phyloP scores from a whole-genome alignment of 2,113 vertebrate species.

The Syngnathus typhle region DNA sequence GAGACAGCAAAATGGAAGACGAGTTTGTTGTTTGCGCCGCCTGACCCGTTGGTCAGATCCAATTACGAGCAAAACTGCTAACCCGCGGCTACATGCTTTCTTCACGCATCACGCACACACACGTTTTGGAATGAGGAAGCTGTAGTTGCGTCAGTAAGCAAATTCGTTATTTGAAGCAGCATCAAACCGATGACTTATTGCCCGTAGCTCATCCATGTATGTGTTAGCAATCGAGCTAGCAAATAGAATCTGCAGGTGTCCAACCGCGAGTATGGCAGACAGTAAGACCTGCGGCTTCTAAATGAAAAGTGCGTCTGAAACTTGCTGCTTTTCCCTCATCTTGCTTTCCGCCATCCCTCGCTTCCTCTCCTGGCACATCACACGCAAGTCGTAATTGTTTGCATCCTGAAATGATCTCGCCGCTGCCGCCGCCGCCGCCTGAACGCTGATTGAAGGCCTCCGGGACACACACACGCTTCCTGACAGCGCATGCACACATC shows the following conservation, averaged over 20 bases:
- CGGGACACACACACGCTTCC: slow-evolving; percentile 3
- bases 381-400: slow-evolving; percentile 18
- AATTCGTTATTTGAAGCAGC: neutral
- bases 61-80: slow-evolving; percentile 60
- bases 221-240: neutral
- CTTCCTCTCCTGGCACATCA: slow-evolving; percentile 27
- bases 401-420: slow-evolving; percentile 29
- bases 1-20: slow-evolving; percentile 13
- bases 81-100: slow-evolving; percentile 54
- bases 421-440: neutral
- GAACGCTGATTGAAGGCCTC: slow-evolving; percentile 28
- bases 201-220: neutral
- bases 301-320: no score
- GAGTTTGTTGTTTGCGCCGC: slow-evolving; percentile 43
- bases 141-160: neutral
- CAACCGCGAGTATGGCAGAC: no score
- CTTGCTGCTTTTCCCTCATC: neutral
- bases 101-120: slow-evolving; percentile 24
- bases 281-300: no score
- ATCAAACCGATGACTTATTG: neutral
- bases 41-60: slow-evolving; percentile 63
- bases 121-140: neutral
- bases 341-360: neutral
- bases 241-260: no score
- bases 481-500: slow-evolving; percentile 14